These are phyloP conservation scores for Macrophya alboannulata DNA, from an alignment of 2,888 invertebrate species.

Conservation along the genomic window DNA sequence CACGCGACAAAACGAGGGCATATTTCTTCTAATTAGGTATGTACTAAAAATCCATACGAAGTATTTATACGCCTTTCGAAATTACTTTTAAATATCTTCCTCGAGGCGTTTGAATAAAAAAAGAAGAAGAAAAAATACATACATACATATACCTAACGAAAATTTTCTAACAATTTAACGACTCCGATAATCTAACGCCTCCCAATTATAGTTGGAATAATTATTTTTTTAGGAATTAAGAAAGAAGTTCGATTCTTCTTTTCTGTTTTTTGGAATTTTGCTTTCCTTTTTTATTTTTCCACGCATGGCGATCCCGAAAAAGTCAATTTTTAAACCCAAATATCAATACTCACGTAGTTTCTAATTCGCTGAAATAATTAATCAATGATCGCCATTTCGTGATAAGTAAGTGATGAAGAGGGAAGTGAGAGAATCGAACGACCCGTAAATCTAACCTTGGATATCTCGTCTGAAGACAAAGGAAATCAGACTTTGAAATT, in stretches of 20 bases:
- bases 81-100: background rate
- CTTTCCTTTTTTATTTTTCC: background rate
- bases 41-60: background rate
- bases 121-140: background rate
- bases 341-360: no score
- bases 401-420: background rate
- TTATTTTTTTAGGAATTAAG: background rate
- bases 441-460: background rate
- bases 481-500: background rate
- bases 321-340: no score
- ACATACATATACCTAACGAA: background rate
- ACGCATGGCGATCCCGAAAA: no score
- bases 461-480: background rate
- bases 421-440: background rate
- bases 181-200: background rate
- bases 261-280: background rate
- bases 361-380: background rate
- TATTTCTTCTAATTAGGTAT: background rate
- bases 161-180: background rate
- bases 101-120: background rate
- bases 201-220: background rate
- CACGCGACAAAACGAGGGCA: slow-evolving; percentile 16
- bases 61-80: background rate
- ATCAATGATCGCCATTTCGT: background rate
- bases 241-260: background rate